These are phyloP conservation scores for Cynocephalus volans DNA, from an alignment of 2,113 vertebrate genomes.

Conservation along the genomic window DNA sequence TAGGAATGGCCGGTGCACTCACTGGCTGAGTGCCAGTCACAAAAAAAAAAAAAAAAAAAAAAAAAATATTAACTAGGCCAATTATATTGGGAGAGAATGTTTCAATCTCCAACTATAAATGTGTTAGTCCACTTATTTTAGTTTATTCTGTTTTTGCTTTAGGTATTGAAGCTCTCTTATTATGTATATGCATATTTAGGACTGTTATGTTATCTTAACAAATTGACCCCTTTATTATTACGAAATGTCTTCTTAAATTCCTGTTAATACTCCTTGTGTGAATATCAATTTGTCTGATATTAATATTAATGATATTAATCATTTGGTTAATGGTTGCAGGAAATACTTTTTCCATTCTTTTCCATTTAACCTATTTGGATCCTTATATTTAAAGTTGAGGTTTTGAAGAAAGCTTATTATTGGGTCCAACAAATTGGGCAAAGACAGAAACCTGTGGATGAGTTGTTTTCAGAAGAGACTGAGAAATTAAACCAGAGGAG, in stretches of 20 bases:
- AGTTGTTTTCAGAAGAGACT: background rate
- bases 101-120: background rate
- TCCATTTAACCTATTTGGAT: background rate
- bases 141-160: constrained; percentile 20
- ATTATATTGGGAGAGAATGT: background rate
- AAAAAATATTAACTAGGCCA: background rate
- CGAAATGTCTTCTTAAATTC: background rate
- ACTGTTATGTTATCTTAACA: background rate
- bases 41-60: too few relatives aligned
- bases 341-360: background rate
- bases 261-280: background rate
- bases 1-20: too few relatives aligned
- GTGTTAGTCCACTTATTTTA: background rate
- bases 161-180: background rate
- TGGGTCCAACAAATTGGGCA: background rate
- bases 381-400: background rate
- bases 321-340: background rate
- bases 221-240: background rate
- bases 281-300: background rate
- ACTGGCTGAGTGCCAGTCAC: too few relatives aligned
- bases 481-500: background rate
- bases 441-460: background rate
- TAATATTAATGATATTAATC: background rate
- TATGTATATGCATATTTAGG: background rate
- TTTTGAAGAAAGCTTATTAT: background rate